phyloP scores from a whole-genome alignment of 2,797 vertebrate species.

The Pseudochromis fuscus region DNA sequence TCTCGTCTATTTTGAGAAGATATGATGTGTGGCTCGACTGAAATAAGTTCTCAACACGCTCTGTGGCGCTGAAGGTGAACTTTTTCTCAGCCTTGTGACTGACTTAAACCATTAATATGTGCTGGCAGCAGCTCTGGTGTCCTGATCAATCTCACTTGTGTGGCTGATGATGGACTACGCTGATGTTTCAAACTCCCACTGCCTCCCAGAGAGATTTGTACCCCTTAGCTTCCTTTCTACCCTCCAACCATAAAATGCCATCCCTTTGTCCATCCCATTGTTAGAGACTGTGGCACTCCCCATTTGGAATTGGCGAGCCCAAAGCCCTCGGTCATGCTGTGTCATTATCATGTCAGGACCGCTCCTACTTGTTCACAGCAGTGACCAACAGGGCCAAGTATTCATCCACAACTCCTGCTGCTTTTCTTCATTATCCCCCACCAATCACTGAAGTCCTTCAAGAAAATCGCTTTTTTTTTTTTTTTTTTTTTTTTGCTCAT shows the following conservation, averaged over 20 bases:
- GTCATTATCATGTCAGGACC: conserved; percentile 47
- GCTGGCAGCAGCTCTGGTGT: neutral
- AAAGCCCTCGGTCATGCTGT: conserved; percentile 26
- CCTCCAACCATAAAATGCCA: neutral
- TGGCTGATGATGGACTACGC: neutral
- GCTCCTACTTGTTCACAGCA: conserved; percentile 28
- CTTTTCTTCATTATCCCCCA: conserved; percentile 35
- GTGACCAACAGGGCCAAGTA: conserved; percentile 24
- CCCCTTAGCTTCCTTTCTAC: neutral
- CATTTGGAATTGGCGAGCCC: conserved; percentile 35
- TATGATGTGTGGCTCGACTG: neutral
- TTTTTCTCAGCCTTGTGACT: conserved; percentile 17
- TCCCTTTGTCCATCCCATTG: conserved; percentile 21
- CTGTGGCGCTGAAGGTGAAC: conserved; percentile 25
- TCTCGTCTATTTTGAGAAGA: neutral
- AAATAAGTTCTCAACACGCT: conserved; percentile 5
- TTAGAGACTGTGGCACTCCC: conserved; percentile 27
- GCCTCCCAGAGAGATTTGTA: conserved; percentile 1
- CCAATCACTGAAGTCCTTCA: conserved; percentile 24
- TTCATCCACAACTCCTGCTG: conserved; percentile 27
- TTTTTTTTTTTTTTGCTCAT: conserved; percentile 30
- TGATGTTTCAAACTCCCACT: conserved; percentile 1
- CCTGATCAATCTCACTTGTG: conserved; percentile 39
- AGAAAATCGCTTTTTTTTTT: conserved; percentile 8
- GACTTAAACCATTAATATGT: conserved; percentile 23